phyloP scores from a whole-genome alignment of 2,797 vertebrate genomes.

The Hypotaenidia philippensis region DNA sequence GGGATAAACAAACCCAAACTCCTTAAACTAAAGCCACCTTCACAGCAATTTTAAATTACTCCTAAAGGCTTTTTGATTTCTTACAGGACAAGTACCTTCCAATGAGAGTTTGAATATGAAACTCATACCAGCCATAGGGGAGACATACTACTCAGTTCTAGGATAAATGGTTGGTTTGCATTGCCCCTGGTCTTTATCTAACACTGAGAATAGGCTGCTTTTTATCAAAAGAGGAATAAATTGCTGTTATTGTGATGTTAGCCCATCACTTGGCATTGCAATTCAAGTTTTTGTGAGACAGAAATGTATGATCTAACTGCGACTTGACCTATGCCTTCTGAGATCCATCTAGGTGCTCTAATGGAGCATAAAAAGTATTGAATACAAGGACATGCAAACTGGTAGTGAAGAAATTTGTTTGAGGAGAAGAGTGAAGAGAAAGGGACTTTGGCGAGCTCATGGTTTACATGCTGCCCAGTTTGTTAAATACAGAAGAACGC shows the following conservation, averaged over 20 bases:
- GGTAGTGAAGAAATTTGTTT: slow-evolving; percentile 76
- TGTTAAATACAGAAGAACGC: slow-evolving; percentile 67
- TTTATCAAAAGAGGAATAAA: slow-evolving; percentile 88
- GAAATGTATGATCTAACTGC: slow-evolving; percentile 88
- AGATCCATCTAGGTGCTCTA: slow-evolving; percentile 85
- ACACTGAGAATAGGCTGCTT: slow-evolving; percentile 85
- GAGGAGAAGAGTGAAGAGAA: slow-evolving; percentile 60
- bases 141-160: slow-evolving; percentile 79
- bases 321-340: slow-evolving; percentile 84
- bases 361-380: slow-evolving; percentile 83
- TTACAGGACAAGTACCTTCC: slow-evolving; percentile 72
- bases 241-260: slow-evolving; percentile 88
- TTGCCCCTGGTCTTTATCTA: slow-evolving; percentile 86
- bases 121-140: slow-evolving; percentile 69
- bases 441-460: slow-evolving; percentile 44
- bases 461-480: slow-evolving; percentile 61
- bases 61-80: slow-evolving; percentile 73
- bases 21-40: slow-evolving; percentile 44
- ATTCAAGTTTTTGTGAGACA: slow-evolving; percentile 86
- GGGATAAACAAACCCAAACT: slow-evolving; percentile 11
- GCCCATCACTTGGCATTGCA: slow-evolving; percentile 87
- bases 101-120: slow-evolving; percentile 72
- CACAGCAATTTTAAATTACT: slow-evolving; percentile 58
- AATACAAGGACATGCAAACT: slow-evolving; percentile 81
- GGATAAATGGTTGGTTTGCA: slow-evolving; percentile 86